Percentiles rank a stretch among this genome's conserved stretches.
These are phyloP conservation scores for Hormaphis cornu DNA, from an alignment of 1,140 invertebrate species.

Conservation along the genomic window DNA sequence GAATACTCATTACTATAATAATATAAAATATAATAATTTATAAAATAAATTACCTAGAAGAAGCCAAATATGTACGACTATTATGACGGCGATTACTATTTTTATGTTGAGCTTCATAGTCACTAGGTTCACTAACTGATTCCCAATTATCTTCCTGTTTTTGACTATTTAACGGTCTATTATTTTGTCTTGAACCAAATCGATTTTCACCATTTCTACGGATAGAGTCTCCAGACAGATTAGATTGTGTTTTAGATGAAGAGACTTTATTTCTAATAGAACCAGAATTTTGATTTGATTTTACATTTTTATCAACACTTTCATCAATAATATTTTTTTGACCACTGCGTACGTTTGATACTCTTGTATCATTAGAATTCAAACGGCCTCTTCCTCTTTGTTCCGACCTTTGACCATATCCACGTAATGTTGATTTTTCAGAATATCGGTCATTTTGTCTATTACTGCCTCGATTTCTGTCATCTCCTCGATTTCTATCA, in stretches of 20 bases:
- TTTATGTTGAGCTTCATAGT: conserved; percentile 44
- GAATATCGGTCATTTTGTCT: conserved; percentile 22
- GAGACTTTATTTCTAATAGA: conserved; percentile 21
- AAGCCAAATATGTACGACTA: conserved; percentile 4
- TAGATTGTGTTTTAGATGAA: conserved; percentile 33
- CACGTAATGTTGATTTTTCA: conserved; percentile 14
- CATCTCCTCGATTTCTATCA: conserved; percentile 24
- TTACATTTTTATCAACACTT: conserved; percentile 6
- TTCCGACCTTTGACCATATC: conserved; percentile 22
- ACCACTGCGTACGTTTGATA: conserved; percentile 2
- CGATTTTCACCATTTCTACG: conserved; percentile 18
- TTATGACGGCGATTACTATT: conserved; percentile 18
- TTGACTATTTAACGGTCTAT: conserved; percentile 40
- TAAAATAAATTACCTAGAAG: conserved; percentile 4
- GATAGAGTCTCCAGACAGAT: not conserved
- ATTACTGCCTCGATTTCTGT: conserved; percentile 5
- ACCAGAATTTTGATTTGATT: not conserved
- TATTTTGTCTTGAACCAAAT: conserved; percentile 13
- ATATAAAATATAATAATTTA: not conserved
- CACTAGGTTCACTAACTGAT: conserved; percentile 58
- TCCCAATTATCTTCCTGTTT: conserved; percentile 55
- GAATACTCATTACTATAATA: not conserved
- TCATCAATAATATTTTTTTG: conserved; percentile 24
- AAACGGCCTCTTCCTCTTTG: conserved; percentile 24
- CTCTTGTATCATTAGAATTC: conserved; percentile 20